phyloP scores from a whole-genome alignment of 2,797 vertebrate genomes.

The Chromis chromis region DNA sequence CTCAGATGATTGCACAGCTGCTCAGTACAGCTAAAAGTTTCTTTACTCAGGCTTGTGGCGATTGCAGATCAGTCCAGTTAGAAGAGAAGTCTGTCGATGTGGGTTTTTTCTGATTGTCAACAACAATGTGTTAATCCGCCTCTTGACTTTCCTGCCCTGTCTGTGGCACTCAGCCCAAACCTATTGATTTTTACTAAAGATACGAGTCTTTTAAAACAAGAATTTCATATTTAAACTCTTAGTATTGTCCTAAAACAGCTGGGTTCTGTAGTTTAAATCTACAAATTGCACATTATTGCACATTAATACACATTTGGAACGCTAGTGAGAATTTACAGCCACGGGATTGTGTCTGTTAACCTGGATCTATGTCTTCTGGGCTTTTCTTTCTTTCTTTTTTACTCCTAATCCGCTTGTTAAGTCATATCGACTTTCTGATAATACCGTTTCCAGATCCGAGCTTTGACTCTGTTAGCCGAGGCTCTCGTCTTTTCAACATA shows the following conservation, averaged over 20 bases:
- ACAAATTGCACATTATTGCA: not conserved
- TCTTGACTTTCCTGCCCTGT: not conserved
- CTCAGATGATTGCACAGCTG: conserved; percentile 42
- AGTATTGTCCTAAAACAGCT: conserved; percentile 1
- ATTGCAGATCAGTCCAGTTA: not conserved
- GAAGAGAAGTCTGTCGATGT: not conserved
- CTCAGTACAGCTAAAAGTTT: not conserved
- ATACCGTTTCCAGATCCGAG: no score
- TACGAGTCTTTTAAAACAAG: not conserved
- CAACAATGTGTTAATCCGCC: not conserved
- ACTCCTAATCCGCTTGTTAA: not conserved
- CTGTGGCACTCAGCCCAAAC: not conserved
- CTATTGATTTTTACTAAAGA: not conserved
- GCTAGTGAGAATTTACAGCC: not conserved
- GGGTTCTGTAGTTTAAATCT: not conserved
- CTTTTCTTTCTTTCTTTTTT: not conserved
- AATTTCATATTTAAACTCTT: not conserved
- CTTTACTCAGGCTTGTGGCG: conserved; percentile 19
- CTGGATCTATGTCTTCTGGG: not conserved
- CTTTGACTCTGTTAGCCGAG: no score
- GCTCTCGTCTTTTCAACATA: no score
- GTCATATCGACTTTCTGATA: no score
- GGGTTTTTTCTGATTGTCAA: not conserved
- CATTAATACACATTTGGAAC: conserved; percentile 1
- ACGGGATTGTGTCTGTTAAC: not conserved